These are phyloP conservation scores for Pyrocoelia pectoralis DNA, from an alignment of 2,888 invertebrate genomes.

Conservation along the genomic window DNA sequence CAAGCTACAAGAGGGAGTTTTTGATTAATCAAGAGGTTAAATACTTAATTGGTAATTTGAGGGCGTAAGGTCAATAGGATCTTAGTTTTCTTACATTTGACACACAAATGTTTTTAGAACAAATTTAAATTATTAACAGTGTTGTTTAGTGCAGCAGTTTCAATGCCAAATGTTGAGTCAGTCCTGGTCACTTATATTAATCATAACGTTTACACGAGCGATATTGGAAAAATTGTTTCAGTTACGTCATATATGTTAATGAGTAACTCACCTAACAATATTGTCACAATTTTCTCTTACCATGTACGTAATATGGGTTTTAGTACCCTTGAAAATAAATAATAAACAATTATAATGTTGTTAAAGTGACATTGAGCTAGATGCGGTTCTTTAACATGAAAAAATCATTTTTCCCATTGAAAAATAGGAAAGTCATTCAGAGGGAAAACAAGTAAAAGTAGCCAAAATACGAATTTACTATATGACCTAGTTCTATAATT, in stretches of 20 bases:
- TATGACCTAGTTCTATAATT: too few species aligned
- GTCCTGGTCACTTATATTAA: too few species aligned
- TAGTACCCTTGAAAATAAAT: neutral
- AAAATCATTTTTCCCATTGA: neutral
- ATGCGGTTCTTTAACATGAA: slow-evolving; percentile 4
- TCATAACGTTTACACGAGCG: too few species aligned
- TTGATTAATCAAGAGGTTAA: slow-evolving; percentile 35
- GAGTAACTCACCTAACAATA: neutral
- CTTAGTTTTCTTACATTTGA: slow-evolving; percentile 5
- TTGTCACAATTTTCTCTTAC: neutral
- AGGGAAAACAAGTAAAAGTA: too few species aligned
- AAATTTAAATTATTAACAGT: neutral
- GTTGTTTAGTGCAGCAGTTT: too few species aligned
- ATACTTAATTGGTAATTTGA: slow-evolving; percentile 27
- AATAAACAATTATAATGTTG: slow-evolving; percentile 1
- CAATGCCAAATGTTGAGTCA: too few species aligned
- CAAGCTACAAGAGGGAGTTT: slow-evolving; percentile 13
- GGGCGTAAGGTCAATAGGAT: slow-evolving; percentile 31
- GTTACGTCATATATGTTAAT: too few species aligned
- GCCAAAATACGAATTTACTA: too few species aligned
- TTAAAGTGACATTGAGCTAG: slow-evolving; percentile 1
- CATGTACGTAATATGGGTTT: neutral
- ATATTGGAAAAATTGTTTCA: too few species aligned
- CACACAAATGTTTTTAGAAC: neutral
- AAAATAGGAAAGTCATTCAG: too few species aligned